phyloP scores from a whole-genome alignment of 2,797 vertebrate genomes.

The Hoplostethus mediterraneus region DNA sequence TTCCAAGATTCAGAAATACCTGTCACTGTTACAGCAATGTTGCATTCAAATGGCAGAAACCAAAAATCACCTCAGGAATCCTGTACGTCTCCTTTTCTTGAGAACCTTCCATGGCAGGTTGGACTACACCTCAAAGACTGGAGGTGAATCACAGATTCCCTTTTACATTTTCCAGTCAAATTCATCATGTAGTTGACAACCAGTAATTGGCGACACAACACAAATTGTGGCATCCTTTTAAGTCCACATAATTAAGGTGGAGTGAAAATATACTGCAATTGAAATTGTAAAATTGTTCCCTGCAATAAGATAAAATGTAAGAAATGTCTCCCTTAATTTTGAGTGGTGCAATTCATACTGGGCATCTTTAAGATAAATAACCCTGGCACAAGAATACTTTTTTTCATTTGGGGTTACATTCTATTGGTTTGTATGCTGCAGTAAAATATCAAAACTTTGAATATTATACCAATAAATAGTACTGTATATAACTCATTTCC shows the following conservation, averaged over 20 bases:
- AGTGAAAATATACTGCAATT: constrained; percentile 22
- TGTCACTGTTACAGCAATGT: constrained; percentile 32
- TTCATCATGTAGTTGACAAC: constrained; percentile 1
- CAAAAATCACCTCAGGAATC: constrained; percentile 29
- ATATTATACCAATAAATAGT: constrained; percentile 16
- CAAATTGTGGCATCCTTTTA: constrained; percentile 2
- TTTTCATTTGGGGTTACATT: not conserved
- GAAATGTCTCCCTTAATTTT: constrained; percentile 16
- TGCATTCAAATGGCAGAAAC: constrained; percentile 36
- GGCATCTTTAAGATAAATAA: constrained; percentile 13
- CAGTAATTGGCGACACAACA: constrained; percentile 18
- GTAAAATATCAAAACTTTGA: constrained; percentile 27
- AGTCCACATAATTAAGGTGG: not conserved
- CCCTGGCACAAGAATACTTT: not conserved
- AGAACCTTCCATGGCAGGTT: too few relatives aligned
- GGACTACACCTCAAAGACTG: too few relatives aligned
- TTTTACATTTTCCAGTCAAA: not conserved
- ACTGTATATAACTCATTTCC: not conserved
- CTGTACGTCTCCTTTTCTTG: constrained; percentile 11
- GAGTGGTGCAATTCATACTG: constrained; percentile 24
- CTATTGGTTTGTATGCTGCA: not conserved
- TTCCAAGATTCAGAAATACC: constrained; percentile 25
- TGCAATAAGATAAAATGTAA: constrained; percentile 31
- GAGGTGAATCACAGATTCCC: not conserved
- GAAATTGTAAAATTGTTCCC: constrained; percentile 26